Base-by-base conservation (phyloP, 2,888 invertebrate genomes). In the Plutella xylostella region DNA sequence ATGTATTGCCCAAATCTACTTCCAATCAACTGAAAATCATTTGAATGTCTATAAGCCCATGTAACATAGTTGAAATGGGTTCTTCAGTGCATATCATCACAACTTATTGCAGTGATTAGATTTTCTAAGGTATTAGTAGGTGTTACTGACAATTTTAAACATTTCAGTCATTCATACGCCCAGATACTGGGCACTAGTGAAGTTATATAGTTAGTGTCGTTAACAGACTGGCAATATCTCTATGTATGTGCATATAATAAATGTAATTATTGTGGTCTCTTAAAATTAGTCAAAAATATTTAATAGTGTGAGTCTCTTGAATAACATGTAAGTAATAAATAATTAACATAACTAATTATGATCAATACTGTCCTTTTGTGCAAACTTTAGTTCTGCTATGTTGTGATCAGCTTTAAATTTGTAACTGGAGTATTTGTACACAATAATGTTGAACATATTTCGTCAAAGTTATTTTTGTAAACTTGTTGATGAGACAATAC, bases 51-150 rank as follows among this genome's bases (percentile, higher is more conserved):
- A 68, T 56, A 52, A 63, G 61, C 79, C 76, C 76, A 63, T 68
- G 53, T 55, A 52, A 71, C 67, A 61, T 70, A 74, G 78, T 73
- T 68, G 64, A 59, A 56, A 58, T 76, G 78, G 79, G 78, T 72
- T 69, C 74, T 43, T 80, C 76, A 79, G 79, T 83, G 83, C 83
- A 83, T 83, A 83, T 83, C 83, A 83, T 82, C 82, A 83, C 79
- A 82, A 80, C 75, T 70, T 72, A 71, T 72, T 73, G 75, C 83
- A 83, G 83, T 82, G 83, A 77, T 78, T 82, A 83, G 78, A 76
- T 79, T 74, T 75, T 75, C 62, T 79, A 78, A 80, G 83, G 80
- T 82, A 80, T 82, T 83, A 80, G 76, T 82, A 83, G 82, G 68
- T 77, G 78, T 80, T 80, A 82, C 74, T 66, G 67, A 73, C 75